phyloP scores from a whole-genome alignment of 2,113 vertebrate genomes.

The Anguilla rostrata region DNA sequence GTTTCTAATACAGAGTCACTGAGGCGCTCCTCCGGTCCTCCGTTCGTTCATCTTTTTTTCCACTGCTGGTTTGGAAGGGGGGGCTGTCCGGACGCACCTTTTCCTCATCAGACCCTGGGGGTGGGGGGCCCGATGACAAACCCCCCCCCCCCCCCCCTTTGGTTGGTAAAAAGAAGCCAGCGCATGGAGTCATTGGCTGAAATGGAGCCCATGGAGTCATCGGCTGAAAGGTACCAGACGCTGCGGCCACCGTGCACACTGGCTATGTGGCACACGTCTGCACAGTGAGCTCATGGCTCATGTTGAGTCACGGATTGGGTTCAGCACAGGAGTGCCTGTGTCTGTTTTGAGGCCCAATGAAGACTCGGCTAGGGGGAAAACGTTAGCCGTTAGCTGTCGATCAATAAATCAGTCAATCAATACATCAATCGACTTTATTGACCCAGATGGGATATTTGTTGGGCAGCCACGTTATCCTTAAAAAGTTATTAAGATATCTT shows the following conservation, averaged over 20 bases:
- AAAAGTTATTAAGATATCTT: too few species aligned
- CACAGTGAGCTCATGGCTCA: neutral
- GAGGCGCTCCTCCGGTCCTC: neutral
- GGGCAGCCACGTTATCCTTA: too few species aligned
- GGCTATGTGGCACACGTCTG: neutral
- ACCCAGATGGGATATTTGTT: too few species aligned
- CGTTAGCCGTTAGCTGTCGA: neutral
- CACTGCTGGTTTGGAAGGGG: neutral
- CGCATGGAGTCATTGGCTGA: neutral
- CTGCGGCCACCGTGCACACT: neutral
- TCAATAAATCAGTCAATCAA: too few species aligned
- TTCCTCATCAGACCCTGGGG: neutral
- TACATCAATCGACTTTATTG: too few species aligned
- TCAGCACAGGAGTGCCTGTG: neutral
- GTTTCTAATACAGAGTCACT: slow-evolving; percentile 11
- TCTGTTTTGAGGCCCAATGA: neutral
- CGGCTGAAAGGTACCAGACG: too few species aligned
- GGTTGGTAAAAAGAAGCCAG: neutral
- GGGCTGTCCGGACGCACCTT: neutral
- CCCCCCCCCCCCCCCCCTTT: neutral
- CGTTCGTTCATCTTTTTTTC: neutral
- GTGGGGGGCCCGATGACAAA: neutral
- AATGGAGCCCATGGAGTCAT: too few species aligned
- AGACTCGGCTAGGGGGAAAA: neutral
- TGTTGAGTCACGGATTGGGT: neutral